Percentiles rank a stretch among this genome's conserved stretches.
Conservation (phyloP, 1,140 invertebrate genomes). For the Wiebesia pumilae region DNA sequence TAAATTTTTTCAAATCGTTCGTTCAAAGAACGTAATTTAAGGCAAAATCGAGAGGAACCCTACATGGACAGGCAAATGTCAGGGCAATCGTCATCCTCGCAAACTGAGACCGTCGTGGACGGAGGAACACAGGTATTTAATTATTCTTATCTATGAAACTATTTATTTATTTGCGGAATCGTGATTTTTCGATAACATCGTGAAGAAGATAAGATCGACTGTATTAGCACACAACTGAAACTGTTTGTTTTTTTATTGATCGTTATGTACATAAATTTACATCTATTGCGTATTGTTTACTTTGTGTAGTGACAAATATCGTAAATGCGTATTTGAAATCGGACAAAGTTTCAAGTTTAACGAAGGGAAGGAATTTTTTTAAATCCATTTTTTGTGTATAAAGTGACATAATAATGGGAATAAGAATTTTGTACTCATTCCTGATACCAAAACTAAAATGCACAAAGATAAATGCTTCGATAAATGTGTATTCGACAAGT, state of each 20-base stretch:
- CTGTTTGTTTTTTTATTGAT: neutral
- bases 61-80: conserved; percentile 49
- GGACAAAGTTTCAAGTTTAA: neutral
- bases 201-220: neutral
- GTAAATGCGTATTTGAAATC: neutral
- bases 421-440: neutral
- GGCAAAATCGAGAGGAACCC: neutral
- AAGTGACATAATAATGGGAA: neutral
- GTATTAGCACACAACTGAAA: neutral
- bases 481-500: conserved; percentile 6
- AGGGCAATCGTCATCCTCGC: conserved; percentile 43
- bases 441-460: neutral
- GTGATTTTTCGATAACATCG: neutral
- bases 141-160: neutral
- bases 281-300: conserved; percentile 7
- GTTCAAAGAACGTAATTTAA: neutral
- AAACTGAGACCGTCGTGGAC: conserved; percentile 54
- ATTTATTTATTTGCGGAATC: neutral
- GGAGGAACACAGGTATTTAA: conserved; percentile 51
- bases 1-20: neutral
- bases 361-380: neutral
- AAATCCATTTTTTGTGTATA: neutral
- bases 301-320: neutral
- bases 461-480: neutral
- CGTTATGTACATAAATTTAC: neutral